Conservation (phyloP, 2,113 vertebrate species). For the Nycticorax nycticorax region DNA sequence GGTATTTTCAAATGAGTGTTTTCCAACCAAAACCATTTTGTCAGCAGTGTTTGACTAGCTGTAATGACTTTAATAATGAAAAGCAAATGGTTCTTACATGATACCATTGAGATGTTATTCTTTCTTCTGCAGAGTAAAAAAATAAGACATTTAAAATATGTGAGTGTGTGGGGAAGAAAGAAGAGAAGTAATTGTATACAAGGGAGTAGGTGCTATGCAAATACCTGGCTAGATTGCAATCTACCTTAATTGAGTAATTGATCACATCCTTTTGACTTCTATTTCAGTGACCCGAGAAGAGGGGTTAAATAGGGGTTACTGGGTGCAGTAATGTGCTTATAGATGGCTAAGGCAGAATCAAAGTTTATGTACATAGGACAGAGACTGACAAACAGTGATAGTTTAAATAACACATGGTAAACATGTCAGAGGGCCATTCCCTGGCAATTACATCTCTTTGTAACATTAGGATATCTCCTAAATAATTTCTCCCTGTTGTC, state of each 20-base stretch:
- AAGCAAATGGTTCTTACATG: not conserved
- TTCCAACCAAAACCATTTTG: not conserved
- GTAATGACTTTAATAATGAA: not conserved
- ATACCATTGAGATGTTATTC: not conserved
- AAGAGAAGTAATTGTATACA: constrained; percentile 10
- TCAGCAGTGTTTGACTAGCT: not conserved
- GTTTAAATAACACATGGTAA: not conserved
- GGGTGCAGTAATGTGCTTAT: not conserved
- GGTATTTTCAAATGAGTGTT: not conserved
- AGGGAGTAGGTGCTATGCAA: not conserved
- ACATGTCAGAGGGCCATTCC: not conserved
- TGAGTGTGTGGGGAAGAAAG: not conserved
- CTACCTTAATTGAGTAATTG: constrained; percentile 30
- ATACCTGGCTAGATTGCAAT: constrained; percentile 41
- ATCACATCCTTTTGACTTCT: constrained; percentile 34
- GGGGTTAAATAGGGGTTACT: constrained; percentile 20
- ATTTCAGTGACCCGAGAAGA: not conserved
- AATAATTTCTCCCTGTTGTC: not conserved
- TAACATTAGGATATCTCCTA: not conserved
- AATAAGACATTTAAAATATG: not conserved
- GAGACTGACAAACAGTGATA: not conserved
- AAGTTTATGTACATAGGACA: not conserved
- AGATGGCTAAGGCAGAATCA: not conserved
- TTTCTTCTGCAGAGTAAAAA: not conserved
- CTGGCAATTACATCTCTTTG: not conserved